Base-by-base conservation (phyloP, 1,140 invertebrate genomes). In the Heliconius hewitsoni region DNA sequence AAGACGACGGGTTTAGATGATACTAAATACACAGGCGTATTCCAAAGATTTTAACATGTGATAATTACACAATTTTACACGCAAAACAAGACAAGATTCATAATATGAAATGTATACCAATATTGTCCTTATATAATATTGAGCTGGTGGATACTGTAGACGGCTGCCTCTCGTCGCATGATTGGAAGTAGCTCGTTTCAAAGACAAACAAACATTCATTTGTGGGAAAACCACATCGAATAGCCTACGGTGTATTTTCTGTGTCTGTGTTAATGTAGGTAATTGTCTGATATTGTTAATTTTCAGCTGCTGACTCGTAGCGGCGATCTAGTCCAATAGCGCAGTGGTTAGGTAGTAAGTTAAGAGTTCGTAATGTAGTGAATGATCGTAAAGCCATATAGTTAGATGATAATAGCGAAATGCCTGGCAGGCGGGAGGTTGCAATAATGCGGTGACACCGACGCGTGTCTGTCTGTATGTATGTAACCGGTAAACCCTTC, bases 401-500 rank as follows among this genome's bases (percentile, higher is more conserved):
- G 91, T 92, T 93, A 94, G 90, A 85, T 87, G 88, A 92, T 92
- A 92, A 89, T 92, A 92, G 90, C 60, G 77, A 90, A 91, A 91
- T 89, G 83, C 86, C 83, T 86, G 85, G 88, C 92, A 91, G 92
- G 89, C 92, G 93, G 91, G 91, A 86, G 89, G 87, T 86, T 93
- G 91, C 91, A 93, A 93, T 94, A 93, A 81, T 74, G 73, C 81
- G 83, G 83, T 79, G 74, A 83, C 81, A 85, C 85, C 83, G 85
- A 86, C 81, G 77, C 13, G 23, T 66, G 60, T 30, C 27, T 66
- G 27, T 76, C 74, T 46, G n/a, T 60, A 3, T 66, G 23, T 66
- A 57, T 57, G 55, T 76, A 77, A 79, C 90, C 87, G 93, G 91
- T 90, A 83, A 90, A 89, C 87, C 92, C 91, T 93, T 93, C 91